Evolutionary conservation across 2,113 vertebrate species (phyloP), one percentile per base, ranked within the genome.

Genomic region (Acanthochromis polyacanthus): DNA sequence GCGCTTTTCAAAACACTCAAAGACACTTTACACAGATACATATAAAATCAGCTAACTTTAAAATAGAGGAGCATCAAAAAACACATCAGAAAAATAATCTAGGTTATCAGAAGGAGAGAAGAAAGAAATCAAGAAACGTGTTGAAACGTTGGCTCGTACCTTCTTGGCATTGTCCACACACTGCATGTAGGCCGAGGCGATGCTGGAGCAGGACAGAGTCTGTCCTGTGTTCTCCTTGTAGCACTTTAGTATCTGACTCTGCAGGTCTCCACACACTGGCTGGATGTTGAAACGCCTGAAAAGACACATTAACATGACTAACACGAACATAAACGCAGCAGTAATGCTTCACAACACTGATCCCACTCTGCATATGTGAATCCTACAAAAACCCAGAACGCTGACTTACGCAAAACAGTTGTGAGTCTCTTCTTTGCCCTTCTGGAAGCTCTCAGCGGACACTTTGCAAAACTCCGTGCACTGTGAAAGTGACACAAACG

Each of bases 131-230:
- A 58, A 50, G 2, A 30, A 45, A 43, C 23, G 1, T 0, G 4
- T 52, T 22, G 30, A 20, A 2, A 30, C 7, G 8, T 7, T 0
- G 0, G 64, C 36, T 43, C 10, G 0, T 75, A 99, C 98, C 95
- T 97, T 95, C 93, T 96, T 97, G 93, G 96, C 96, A 32, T 95
- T 89, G 53, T 96, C 95, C 84, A 99, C 97, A 81, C 97, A 98
- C 72, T 91, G 95, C 88, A 97, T 94, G 91, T 98, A 98, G 64
- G 97, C 95, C 30, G 59, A 93, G 40, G 97, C 97, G 90, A 98
- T 93, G 3, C 85, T 80, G 0, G 97, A 98, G 94, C 97, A 99
- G 86, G 93, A 93, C 87, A 99, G 93, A 22, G 96, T 97, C 91
- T 96, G 95, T 25, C 95, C 95, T 19, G 92, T 50, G 1, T 97